Evolutionary conservation across 2,888 invertebrate genomes (phyloP), one percentile per base, ranked within the genome.

Genomic region (Amiota minor): DNA sequence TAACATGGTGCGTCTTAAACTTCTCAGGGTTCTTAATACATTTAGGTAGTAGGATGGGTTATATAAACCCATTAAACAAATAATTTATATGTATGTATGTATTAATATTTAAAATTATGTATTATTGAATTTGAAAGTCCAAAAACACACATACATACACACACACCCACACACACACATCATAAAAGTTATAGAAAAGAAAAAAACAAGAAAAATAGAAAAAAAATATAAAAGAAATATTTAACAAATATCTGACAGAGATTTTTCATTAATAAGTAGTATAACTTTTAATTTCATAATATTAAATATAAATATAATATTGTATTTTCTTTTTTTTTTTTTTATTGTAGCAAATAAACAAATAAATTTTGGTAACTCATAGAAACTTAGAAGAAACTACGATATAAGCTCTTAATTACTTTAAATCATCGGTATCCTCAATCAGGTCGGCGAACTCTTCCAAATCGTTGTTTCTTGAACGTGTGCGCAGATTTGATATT

Each of bases 321-420:
- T 35, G 35, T 35, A 35, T 35, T 35, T 35, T 35, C 6, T 10
- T 56, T 56, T 56, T 3, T 55, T 2, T n/a, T 56, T 59, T 59
- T 59, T 59, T 20, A 20, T 16, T 59, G n/a, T n/a, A 23, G 61
- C 35, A 35, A 35, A 35, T 35, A 35, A 35, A 35, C 35, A 35
- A 35, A n/a, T n/a, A n/a, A 35, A 35, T 61, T 61, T 18, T 61
- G 75, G 76, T 77, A 88, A 88, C 86, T 88, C 83, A 88, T 79
- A 81, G 78, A 78, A 89, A 89, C 88, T 89, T 90, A 89, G 88
- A 89, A 89, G 84, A 89, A 89, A 88, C 89, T 89, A 89, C 89
- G 89, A 89, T 89, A 89, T 87, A 89, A 88, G 87, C 89, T 89
- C 89, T 89, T 89, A 89, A 89, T 89, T 89, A 89, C 89, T 89